Percentiles rank a stretch among this genome's conserved stretches.
Evolutionary conservation across 2,797 vertebrate genomes (phyloP).

Genomic region (Hypotaenidia okinawae): DNA sequence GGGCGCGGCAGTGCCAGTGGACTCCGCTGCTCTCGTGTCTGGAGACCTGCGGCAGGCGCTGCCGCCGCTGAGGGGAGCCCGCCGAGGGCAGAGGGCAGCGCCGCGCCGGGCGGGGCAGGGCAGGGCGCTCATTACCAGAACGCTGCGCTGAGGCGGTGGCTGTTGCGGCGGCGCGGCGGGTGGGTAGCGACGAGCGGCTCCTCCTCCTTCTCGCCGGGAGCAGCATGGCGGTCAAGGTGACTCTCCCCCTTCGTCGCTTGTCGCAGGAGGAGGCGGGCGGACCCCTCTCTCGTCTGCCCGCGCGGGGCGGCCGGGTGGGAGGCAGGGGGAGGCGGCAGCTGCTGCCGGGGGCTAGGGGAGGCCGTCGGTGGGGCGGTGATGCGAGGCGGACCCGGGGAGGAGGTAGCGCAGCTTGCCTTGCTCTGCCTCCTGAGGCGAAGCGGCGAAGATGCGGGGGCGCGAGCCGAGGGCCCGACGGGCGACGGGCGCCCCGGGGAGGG

Average conservation of each 20-base stretch:
- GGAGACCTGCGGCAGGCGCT: not conserved
- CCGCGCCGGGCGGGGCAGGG: not conserved
- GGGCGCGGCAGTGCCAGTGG: too few species aligned
- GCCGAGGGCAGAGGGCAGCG: not conserved
- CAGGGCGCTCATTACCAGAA: not conserved
- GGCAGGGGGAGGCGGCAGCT: not conserved
- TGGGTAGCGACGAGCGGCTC: conserved; percentile 50
- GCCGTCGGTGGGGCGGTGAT: not conserved
- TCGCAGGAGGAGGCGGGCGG: conserved; percentile 41
- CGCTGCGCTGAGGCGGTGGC: conserved; percentile 16
- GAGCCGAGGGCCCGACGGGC: not conserved
- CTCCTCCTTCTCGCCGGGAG: conserved; percentile 60
- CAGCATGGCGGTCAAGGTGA: conserved; percentile 99
- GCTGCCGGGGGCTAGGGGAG: not conserved
- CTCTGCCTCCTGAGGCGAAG: not conserved
- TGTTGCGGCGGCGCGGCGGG: conserved; percentile 62
- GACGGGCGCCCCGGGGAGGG: not conserved
- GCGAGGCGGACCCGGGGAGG: not conserved
- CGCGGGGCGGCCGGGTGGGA: not conserved
- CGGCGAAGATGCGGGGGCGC: not conserved
- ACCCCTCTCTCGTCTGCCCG: not conserved
- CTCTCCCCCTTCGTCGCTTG: conserved; percentile 76
- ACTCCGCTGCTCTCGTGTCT: not conserved
- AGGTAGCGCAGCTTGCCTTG: not conserved
- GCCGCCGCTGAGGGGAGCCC: not conserved